Percentiles rank a stretch among this genome's conserved stretches.
Conservation (phyloP, 2,797 vertebrate genomes). For the Uromys caudimaculatus region DNA sequence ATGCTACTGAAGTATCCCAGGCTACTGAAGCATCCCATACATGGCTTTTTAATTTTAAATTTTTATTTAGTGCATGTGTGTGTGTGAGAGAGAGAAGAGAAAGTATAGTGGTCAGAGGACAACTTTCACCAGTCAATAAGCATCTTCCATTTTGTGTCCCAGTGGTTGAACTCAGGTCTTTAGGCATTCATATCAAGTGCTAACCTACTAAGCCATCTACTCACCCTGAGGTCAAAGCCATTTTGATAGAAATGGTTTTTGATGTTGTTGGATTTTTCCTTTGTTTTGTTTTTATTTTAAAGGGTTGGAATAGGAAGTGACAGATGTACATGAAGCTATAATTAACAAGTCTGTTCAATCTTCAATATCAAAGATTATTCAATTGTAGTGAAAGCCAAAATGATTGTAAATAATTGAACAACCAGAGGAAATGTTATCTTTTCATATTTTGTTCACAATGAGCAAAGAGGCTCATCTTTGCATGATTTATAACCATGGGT, state of each 20-base stretch:
- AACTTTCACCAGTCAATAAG: neutral
- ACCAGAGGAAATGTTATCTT: neutral
- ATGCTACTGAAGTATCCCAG: no score
- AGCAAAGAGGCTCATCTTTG: neutral
- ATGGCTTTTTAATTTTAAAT: no score
- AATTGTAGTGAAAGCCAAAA: neutral
- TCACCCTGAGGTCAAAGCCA: neutral
- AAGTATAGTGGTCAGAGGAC: no score
- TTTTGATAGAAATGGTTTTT: neutral
- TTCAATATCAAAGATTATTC: neutral
- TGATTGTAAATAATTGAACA: neutral
- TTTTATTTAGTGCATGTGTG: no score
- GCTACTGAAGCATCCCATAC: no score
- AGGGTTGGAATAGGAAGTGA: neutral
- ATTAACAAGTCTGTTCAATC: neutral
- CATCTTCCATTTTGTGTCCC: neutral
- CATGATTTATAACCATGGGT: neutral
- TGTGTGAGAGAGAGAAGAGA: no score
- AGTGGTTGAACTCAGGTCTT: neutral
- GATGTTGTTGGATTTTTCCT: no score
- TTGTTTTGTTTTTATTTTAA: neutral
- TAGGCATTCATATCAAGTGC: neutral
- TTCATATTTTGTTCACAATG: neutral
- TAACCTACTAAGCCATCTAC: neutral
- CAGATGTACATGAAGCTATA: neutral